Evolutionary conservation across 1,140 invertebrate species (phyloP), one percentile per base, ranked within the genome.

Genomic region (Copidosoma floridanum): DNA sequence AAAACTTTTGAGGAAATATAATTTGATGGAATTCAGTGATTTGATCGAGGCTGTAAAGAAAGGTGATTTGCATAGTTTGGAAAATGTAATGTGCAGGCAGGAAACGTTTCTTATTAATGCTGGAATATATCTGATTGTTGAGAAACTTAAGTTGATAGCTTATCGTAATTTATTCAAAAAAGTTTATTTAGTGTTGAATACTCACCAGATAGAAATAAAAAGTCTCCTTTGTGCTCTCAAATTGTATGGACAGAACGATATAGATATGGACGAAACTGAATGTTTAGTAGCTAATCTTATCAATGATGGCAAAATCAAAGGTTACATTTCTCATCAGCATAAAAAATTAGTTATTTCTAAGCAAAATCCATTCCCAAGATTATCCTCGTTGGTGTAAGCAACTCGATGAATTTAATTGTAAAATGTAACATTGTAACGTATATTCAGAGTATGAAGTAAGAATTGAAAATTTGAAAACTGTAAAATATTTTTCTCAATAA

Each of bases 301-400:
- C 71, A 93, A 88, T 75, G 94, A 97, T 75, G 93, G 92, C 2
- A 93, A 92, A 82, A 91, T 95, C 60, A 93, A 98, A 77, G 97
- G 97, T 1, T 99, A 99, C 75, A 97, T 99, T 72, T 98, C 95
- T 0, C 90, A 97, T 80, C 91, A 94, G 61, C 96, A 99, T 79
- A 90, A 97, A 74, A 98, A 98, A 81, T 82, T 99, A 47, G 96
- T 99, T 46, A 90, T 99, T 38, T 97, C 95, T 65, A 99, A 99
- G 80, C 91, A 95, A 73, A 96, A 95, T 83, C 90, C 97, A 14
- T 99, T 99, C 78, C 96, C 97, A 18, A 79, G 84, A 27, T 74
- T 93, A 35, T 80, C 79, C 7, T 73, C 75, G 0, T 75, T 79
- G 67, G 55, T 55, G 20, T 75, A 66, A 70, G n/a, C n/a, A n/a